Evolutionary conservation across 2,888 invertebrate genomes (phyloP), one percentile per base, ranked within the genome.

Genomic region (Charanyca ferruginea): DNA sequence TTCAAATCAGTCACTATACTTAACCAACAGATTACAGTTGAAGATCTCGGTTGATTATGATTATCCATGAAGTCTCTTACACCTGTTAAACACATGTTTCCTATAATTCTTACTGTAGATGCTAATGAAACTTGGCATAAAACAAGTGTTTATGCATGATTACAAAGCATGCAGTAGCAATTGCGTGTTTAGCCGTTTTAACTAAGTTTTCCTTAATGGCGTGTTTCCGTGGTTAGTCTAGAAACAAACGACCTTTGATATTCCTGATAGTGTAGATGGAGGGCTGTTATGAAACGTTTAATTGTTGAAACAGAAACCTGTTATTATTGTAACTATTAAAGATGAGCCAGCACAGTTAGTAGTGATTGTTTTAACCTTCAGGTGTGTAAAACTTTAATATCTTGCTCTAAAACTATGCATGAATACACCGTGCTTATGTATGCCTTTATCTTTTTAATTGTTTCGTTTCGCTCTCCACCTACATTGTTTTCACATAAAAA

Each of bases 291-390:
- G 45, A 62, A 51, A 73, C 47, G 13, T 66, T 18, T 55, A 62
- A 54, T 78, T 61, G 73, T 48, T 66, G 0, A 0, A 8, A 69
- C 38, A n/a, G 16, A 32, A 57, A 48, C 41, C 20, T 42, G 61
- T 41, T 62, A 57, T 73, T 78, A 62, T 44, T 58, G 25, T 62
- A 44, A 44, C n/a, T 4, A 25, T 59, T 48, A 28, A 3, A 25
- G 53, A 53, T 45, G 52, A 57, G 51, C 6, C 16, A 22, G 41
- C 47, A 28, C 47, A 57, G 51, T 57, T 32, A 25, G 8, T 25
- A 9, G 5, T 45, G 18, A 35, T 66, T 66, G 48, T 60, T 63
- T 16, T 1, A 48, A 45, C 60, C 78, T 72, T 72, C 47, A 41
- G 18, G 3, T 23, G 13, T 32, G 38, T n/a, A 45, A 45, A 48